Base-by-base conservation (phyloP, 2,113 vertebrate species). In the Bolborhynchus lineola region DNA sequence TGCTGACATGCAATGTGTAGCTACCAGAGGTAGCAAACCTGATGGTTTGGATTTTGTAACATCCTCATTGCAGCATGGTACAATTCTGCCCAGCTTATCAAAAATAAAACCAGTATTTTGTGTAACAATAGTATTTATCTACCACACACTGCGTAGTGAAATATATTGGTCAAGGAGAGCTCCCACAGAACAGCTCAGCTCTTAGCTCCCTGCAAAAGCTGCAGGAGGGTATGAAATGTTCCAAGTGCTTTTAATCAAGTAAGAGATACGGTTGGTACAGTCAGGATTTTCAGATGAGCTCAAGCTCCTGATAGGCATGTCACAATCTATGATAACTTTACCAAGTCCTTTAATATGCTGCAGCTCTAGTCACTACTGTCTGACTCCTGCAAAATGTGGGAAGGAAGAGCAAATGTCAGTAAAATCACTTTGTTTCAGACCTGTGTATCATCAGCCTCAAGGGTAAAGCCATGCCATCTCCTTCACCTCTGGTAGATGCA, bases 221-320 rank as follows among this genome's bases (percentile, higher is more conserved):
- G 90, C 28, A 13, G 74, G 87, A 96, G 47, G 82, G 85, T 91
- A 90, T 97, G 97, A 97, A 96, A 97, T 97, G 96, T 96, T 96
- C 92, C 94, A 87, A 96, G 96, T 95, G 70, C 96, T 98, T 98
- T 97, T 97, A 97, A 98, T 97, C 96, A 97, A 97, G 96, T 94
- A 98, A 95, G 85, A 97, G 95, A 95, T 93, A 95, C 3, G 7
- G 92, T 90, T 96, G 92, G 95, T 96, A 91, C 81, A 91, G 88
- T 92, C 93, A 69, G 86, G 94, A 91, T 97, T 97, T 97, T 93
- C 97, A 96, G 95, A 97, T 86, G 95, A 96, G 93, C 90, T 93
- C 94, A 93, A 96, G 97, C 92, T 98, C 79, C 97, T 97, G 98
- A 97, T 97, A 98, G 98, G 97, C 97, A 97, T 97, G 96, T 97